These are phyloP conservation scores for Dryoscopus gambensis DNA, from an alignment of 2,113 vertebrate species.

Conservation along the genomic window DNA sequence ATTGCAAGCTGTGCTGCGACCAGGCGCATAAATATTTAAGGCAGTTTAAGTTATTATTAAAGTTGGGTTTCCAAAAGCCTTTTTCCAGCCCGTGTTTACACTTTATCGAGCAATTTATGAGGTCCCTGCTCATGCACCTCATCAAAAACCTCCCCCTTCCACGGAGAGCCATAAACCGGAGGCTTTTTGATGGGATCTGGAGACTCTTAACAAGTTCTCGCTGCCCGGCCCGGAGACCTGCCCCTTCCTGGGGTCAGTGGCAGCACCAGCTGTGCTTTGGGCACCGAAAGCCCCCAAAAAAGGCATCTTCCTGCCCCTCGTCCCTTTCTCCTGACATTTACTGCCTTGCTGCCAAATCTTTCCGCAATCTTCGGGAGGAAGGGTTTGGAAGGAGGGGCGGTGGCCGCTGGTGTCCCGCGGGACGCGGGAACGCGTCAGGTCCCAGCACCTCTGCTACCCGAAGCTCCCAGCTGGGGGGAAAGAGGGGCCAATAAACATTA, in stretches of 20 bases:
- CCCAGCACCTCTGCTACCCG: neutral
- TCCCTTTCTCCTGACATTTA: slow-evolving; percentile 51
- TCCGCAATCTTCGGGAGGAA: neutral
- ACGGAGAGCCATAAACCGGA: neutral
- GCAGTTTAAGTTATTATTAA: neutral
- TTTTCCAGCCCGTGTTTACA: neutral
- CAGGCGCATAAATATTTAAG: neutral
- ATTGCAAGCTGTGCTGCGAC: slow-evolving; percentile 2
- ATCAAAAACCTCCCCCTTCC: neutral
- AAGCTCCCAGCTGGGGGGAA: neutral
- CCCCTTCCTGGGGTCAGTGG: neutral
- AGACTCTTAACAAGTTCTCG: slow-evolving; percentile 27
- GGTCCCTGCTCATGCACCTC: slow-evolving; percentile 8
- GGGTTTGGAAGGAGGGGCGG: neutral
- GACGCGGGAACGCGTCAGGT: neutral
- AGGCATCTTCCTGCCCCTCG: slow-evolving; percentile 5
- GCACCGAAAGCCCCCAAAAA: slow-evolving; percentile 19
- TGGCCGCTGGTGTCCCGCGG: neutral
- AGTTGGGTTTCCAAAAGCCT: slow-evolving; percentile 6
- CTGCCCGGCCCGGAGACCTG: neutral
- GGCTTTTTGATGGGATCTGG: slow-evolving; percentile 35
- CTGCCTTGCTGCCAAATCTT: neutral
- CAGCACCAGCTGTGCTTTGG: neutral
- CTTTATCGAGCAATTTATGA: slow-evolving; percentile 26
- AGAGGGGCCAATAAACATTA: neutral